Percentiles rank a stretch among this genome's conserved stretches.
These are phyloP conservation scores for Onthophagus sagittarius DNA, from an alignment of 2,888 invertebrate species.

Conservation along the genomic window DNA sequence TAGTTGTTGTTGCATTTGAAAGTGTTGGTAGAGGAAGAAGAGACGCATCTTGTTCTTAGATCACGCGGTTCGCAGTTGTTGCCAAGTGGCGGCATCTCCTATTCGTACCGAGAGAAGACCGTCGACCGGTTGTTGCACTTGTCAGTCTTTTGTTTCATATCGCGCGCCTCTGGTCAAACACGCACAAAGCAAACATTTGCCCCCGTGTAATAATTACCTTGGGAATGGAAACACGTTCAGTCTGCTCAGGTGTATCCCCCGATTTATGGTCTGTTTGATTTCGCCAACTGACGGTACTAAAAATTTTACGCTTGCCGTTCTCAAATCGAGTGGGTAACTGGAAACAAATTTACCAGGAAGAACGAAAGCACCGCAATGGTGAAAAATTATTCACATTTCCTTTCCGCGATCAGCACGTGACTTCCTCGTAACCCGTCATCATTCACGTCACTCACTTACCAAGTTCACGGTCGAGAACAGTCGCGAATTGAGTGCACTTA, in stretches of 20 bases:
- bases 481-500: neutral
- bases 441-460: constrained; percentile 2
- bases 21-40: neutral
- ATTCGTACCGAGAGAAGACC: constrained; percentile 28
- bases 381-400: neutral
- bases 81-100: constrained; percentile 7
- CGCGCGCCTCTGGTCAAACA: constrained; percentile 43
- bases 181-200: constrained; percentile 45
- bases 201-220: constrained; percentile 47
- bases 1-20: neutral
- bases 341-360: neutral
- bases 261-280: constrained; percentile 33
- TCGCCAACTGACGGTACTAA: constrained; percentile 9
- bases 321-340: neutral
- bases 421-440: constrained; percentile 1
- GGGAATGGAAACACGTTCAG: constrained; percentile 42
- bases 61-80: neutral
- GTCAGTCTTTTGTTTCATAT: constrained; percentile 48
- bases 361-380: neutral
- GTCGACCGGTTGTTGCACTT: constrained; percentile 48
- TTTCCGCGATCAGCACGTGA: neutral
- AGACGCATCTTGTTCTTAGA: neutral
- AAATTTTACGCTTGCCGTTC: neutral
- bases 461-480: neutral
- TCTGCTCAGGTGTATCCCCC: constrained; percentile 35